Evolutionary conservation across 37 sponge, comb jelly and placozoan genomes (phyloP).

Genomic region (Agelas oroides): DNA sequence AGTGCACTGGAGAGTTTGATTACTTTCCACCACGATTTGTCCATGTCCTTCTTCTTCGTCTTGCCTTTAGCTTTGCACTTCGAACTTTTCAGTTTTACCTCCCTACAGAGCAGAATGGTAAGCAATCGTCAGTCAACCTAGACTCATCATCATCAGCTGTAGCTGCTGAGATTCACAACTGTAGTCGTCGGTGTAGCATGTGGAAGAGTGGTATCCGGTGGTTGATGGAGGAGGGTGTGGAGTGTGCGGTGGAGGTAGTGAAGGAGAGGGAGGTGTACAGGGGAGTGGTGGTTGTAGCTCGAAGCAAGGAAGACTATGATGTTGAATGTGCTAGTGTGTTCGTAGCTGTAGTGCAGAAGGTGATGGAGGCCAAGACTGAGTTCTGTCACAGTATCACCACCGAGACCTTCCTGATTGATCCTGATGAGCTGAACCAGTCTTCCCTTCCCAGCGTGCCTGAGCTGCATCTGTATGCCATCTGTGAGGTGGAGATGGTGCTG

Average conservation of each 20-base stretch:
- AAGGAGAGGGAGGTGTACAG: conserved; percentile 1
- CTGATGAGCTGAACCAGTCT: background rate
- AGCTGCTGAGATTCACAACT: background rate
- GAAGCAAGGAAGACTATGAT: background rate
- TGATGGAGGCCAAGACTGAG: conserved; percentile 17
- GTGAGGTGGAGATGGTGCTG: conserved; percentile 15
- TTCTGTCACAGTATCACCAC: conserved; percentile 6
- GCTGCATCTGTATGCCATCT: background rate
- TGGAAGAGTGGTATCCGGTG: conserved; percentile 64
- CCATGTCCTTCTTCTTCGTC: conserved; percentile 32
- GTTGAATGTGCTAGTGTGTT: conserved; percentile 32
- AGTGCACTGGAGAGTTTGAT: conserved; percentile 13
- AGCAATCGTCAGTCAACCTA: too few species aligned
- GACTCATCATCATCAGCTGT: background rate
- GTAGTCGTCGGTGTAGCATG: conserved; percentile 24
- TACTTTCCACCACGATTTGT: conserved; percentile 52
- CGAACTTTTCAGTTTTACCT: background rate
- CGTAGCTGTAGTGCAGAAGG: conserved; percentile 8
- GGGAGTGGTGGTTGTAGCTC: conserved; percentile 35
- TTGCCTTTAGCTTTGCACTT: conserved; percentile 26
- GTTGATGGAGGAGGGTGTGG: conserved; percentile 41
- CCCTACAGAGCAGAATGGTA: too few species aligned
- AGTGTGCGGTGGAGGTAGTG: conserved; percentile 39
- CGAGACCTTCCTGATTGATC: conserved; percentile 22
- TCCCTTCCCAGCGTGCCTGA: background rate